Base-by-base conservation (phyloP, 2,113 vertebrate species). In the Callaeas wilsoni region DNA sequence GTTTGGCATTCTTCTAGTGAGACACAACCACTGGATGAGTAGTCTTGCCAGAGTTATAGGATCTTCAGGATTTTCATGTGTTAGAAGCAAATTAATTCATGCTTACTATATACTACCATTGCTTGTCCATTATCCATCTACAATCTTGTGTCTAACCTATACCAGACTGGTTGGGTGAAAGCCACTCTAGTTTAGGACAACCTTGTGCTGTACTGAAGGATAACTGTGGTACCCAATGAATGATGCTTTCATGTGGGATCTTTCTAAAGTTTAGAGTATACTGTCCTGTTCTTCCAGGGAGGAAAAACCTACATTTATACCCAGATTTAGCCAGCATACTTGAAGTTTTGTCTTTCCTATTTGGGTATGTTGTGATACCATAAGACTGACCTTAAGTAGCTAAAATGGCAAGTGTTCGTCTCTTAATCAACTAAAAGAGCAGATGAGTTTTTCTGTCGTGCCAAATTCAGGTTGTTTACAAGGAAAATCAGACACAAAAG, bases 301-400 rank as follows among this genome's bases (percentile, higher is more conserved):
- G 11, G 22, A n/a, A 80, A 33, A 3, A 1, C 2, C 9, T 32
- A 21, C 1, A 3, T 69, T 59, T 62, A 69, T 7, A 37, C 2
- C 2, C 17, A 55, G 13, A 46, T 65, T 76, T 81, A 69, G 6
- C 15, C 44, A 60, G 17, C 9, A 73, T 5, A 32, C 6, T 53
- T n/a, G 49, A 52, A 57, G 2, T 9, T 75, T 65, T 75, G 1
- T 49, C 4, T 56, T 14, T 47, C 9, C 1, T 27, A 5, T 46
- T 59, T 6, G 1, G 6, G 5, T 35, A 33, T 18, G 25, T 23
- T 81, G 19, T 41, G 19, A 46, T 42, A 44, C 7, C 8, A 3
- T 25, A 37, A 25, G 22, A 26, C 14, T 53, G 44, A 55, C 4
- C 39, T 30, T 37, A 68, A 53, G 19, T 16, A 71, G n/a, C 16